Conservation (phyloP, 2,888 invertebrate species). For the Cotesia congregata region DNA sequence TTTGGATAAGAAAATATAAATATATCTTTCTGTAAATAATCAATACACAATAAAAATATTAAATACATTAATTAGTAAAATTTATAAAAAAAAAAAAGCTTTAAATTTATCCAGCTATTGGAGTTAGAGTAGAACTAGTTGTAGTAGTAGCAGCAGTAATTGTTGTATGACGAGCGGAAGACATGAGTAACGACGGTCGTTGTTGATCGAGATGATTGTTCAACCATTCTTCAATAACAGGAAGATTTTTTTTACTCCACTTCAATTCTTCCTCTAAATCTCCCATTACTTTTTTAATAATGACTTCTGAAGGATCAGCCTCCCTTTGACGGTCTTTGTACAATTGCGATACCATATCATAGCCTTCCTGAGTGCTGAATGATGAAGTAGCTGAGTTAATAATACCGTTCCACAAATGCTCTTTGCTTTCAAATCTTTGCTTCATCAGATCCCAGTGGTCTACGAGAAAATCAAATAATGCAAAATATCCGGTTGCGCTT, state of each 20-base stretch:
- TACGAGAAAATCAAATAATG: slow-evolving; percentile 79
- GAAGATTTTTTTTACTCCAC: slow-evolving; percentile 83
- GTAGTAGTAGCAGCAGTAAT: not conserved
- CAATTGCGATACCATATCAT: slow-evolving; percentile 78
- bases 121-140: not conserved
- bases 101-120: slow-evolving; percentile 7
- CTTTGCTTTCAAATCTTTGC: slow-evolving; percentile 77
- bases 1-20: too few species aligned
- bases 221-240: slow-evolving; percentile 82
- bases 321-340: slow-evolving; percentile 77
- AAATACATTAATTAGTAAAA: too few species aligned
- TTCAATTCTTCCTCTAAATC: slow-evolving; percentile 82
- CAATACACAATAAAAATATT: too few species aligned
- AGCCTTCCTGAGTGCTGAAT: slow-evolving; percentile 82
- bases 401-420: slow-evolving; percentile 83
- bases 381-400: slow-evolving; percentile 82
- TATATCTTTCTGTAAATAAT: too few species aligned
- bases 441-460: slow-evolving; percentile 81
- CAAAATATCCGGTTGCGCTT: slow-evolving; percentile 79
- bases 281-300: slow-evolving; percentile 80
- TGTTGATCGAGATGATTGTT: slow-evolving; percentile 71
- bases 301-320: slow-evolving; percentile 81
- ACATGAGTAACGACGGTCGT: slow-evolving; percentile 33
- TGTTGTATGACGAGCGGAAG: slow-evolving; percentile 17
- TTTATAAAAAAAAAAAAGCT: too few species aligned